Evolutionary conservation across 1,140 invertebrate species (phyloP), one percentile per base, ranked within the genome.

Genomic region (Hydropsyche tenuis): DNA sequence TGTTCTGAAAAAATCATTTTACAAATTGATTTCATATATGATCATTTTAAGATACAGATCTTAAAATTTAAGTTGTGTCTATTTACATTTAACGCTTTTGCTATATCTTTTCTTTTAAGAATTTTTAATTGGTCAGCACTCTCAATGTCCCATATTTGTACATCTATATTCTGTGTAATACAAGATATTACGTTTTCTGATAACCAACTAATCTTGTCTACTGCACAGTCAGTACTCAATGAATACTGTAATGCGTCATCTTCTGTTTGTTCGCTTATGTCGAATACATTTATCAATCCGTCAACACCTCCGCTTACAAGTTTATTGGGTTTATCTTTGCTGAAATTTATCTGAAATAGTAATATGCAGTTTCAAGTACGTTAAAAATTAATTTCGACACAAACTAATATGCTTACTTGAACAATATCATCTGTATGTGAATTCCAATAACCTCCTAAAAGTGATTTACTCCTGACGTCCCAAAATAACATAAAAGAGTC

Each of bases 351-450:
- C 86, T 89, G 82, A 81, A 80, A 64, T 43, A 51, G 14, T n/a
- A n/a, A 46, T 25, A 71, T 14, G 60, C 27, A 6, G 70, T 63
- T 46, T 73, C 3, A 46, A 20, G 22, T 65, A 43, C 16, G 64
- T 20, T 48, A 64, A 42, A 63, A 37, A 42, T 74, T 12, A 23
- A 60, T 27, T 16, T 7, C 22, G 25, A 42, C 16, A 73, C 20
- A 20, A 62, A 53, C 12, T 12, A 22, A n/a, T n/a, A 60, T 69
- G n/a, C 68, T 72, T 80, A 92, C 90, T 81, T 92, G 87, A 30
- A 93, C 94, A 11, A 97, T 88, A 81, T 96, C 94, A 83, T 95
- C 93, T 74, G 89, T 89, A 79, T 96, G 94, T 25, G 90, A 92
- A 78, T 96, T 91, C 89, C 91, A 93, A 81, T 96, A 97, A 9